Conservation (phyloP, 2,888 invertebrate genomes). For the Gnatocerus cornutus region DNA sequence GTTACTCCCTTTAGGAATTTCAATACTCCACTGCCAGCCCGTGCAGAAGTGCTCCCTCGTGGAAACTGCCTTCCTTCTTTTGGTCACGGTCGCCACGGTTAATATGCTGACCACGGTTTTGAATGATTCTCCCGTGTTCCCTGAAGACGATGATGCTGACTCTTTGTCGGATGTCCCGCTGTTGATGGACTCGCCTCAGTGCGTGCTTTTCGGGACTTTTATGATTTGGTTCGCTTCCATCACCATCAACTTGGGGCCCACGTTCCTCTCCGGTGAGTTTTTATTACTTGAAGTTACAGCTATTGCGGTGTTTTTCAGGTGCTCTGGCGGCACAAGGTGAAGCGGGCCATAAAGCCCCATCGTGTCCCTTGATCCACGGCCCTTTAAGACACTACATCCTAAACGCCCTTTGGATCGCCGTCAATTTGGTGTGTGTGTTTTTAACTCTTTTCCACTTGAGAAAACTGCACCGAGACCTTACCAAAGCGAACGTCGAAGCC, state of each 20-base stretch:
- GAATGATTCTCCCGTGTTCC: conserved; percentile 89
- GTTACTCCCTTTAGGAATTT: conserved; percentile 84
- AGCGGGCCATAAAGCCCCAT: conserved; percentile 84
- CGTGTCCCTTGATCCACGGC: conserved; percentile 90
- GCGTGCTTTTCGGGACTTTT: conserved; percentile 91
- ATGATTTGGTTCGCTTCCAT: conserved; percentile 96
- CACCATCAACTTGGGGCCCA: conserved; percentile 92
- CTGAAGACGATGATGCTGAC: conserved; percentile 83
- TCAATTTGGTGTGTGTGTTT: conserved; percentile 89
- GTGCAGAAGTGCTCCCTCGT: conserved; percentile 90
- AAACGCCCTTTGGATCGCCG: conserved; percentile 92
- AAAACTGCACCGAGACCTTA: conserved; percentile 86
- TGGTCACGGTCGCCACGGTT: conserved; percentile 92
- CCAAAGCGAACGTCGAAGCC: conserved; percentile 88
- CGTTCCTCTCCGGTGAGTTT: conserved; percentile 82
- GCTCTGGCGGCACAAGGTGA: conserved; percentile 88
- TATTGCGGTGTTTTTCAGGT: conserved; percentile 70
- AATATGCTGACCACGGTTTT: conserved; percentile 91
- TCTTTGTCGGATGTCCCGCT: conserved; percentile 74
- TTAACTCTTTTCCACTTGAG: conserved; percentile 88
- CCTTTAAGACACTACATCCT: conserved; percentile 92
- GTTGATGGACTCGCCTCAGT: conserved; percentile 90
- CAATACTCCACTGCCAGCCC: conserved; percentile 87
- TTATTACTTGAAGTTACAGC: too few relatives aligned
- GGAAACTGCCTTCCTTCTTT: conserved; percentile 89